These are phyloP conservation scores for Pyrocoelia pectoralis DNA, from an alignment of 2,888 invertebrate genomes.

Conservation along the genomic window DNA sequence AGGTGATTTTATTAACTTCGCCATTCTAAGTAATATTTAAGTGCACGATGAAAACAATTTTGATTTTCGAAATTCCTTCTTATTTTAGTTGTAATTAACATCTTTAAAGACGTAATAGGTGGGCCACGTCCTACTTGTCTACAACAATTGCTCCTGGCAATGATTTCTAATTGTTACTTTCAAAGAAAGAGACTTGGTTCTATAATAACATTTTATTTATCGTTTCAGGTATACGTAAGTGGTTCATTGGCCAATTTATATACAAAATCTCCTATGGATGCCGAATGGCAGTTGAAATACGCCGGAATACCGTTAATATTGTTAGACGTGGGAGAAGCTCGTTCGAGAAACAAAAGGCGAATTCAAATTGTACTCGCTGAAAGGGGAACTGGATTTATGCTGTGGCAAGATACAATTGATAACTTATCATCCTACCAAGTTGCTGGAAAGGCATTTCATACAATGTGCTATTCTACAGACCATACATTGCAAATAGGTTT, in stretches of 20 bases:
- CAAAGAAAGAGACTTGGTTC: neutral
- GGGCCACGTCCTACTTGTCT: slow-evolving; percentile 1
- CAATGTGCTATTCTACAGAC: slow-evolving; percentile 80
- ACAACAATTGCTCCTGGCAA: neutral
- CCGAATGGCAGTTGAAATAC: slow-evolving; percentile 75
- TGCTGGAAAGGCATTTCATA: slow-evolving; percentile 79
- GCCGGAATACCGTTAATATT: slow-evolving; percentile 83
- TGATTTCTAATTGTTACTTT: slow-evolving; percentile 11
- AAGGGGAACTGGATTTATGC: slow-evolving; percentile 79
- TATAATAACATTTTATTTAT: slow-evolving; percentile 20
- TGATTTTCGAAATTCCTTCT: too few species aligned
- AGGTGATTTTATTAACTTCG: neutral
- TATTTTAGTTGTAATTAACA: neutral
- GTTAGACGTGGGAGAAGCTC: slow-evolving; percentile 78
- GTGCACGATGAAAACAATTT: too few species aligned
- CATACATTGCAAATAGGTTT: slow-evolving; percentile 80
- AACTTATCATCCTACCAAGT: slow-evolving; percentile 78
- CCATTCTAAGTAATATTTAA: neutral
- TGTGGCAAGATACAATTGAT: slow-evolving; percentile 84
- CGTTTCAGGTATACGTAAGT: slow-evolving; percentile 73
- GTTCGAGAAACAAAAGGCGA: slow-evolving; percentile 71
- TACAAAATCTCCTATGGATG: slow-evolving; percentile 65
- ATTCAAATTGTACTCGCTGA: slow-evolving; percentile 50
- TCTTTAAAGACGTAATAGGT: neutral
- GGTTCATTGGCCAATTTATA: slow-evolving; percentile 78